Evolutionary conservation across 2,113 vertebrate species (phyloP), one percentile per base, ranked within the genome.

Genomic region (Indri indri): DNA sequence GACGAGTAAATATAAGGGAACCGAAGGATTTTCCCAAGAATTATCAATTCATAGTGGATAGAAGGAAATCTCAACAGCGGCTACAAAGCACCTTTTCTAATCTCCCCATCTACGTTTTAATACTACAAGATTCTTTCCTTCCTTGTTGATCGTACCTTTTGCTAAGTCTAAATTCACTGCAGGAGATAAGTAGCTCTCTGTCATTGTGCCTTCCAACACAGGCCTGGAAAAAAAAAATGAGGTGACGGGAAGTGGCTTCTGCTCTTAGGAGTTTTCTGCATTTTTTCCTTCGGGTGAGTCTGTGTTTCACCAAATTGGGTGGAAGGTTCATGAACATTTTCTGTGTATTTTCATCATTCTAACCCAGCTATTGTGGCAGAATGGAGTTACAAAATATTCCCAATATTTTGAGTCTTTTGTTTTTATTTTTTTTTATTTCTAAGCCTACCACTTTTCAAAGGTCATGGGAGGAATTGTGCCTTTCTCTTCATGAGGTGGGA

Each of bases 31-130:
- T 82, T 20, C 47, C 25, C 32, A 80, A 59, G 42, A 22, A 74
- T 77, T 54, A 40, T 37, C 52, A 47, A n/a, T 45, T 2, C 6
- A 10, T 5, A 23, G 10, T 81, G 27, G 32, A 74, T 71, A 57
- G 12, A 84, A n/a, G 4, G 23, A 2, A 23, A 4, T 12, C 5
- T 47, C 0, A n/a, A 8, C 0, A n/a, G 65, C 0, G 11, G 2
- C n/a, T 59, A 13, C 7, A 27, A 18, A 10, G n/a, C 2, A 16
- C 6, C 3, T 47, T 22, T 40, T 71, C 32, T 81, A 42, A 30
- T 23, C 32, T 45, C 1, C 4, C 7, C 52, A 13, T 3, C 81
- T 18, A 30, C 1, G 0, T 79, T 47, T 93, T 52, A 76, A 4
- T 71, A 9, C 16, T 25, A 81, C 4, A 84, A 14, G 5, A 6